Base-by-base conservation (phyloP, 2,113 vertebrate species). In the Sula dactylatra region DNA sequence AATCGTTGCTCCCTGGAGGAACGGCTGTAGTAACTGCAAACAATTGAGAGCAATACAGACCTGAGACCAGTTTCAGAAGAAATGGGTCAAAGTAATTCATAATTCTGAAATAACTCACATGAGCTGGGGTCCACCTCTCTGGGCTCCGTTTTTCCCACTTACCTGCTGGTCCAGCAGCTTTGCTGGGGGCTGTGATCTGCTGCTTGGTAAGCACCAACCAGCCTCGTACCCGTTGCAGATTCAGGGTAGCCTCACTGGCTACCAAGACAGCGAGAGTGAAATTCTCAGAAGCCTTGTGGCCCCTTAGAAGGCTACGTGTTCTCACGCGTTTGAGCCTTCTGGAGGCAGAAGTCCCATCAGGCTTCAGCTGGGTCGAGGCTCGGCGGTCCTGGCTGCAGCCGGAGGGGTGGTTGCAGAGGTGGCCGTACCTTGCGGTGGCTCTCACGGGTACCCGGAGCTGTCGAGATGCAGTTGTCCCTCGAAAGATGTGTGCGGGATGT, bases 321-420 rank as follows among this genome's bases (percentile, higher is more conserved):
- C 54, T n/a, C 32, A 6, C 10, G 18, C 18, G 11, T 25, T 55
- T 40, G 65, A 61, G 31, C 58, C 54, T 45, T 25, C 55, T 20
- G 55, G 27, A 10, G 55, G 32, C 49, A 58, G 58, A 77, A 83
- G n/a, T 52, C 32, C 19, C n/a, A 3, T 7, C 49, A 4, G 3
- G 12, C n/a, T 72, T 88, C 32, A 32, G 61, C 6, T 0, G 6
- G 36, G 16, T 15, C 0, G 1, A 52, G 61, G 38, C 21, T 58
- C 55, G 21, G 52, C 45, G 49, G 34, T 25, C 17, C n/a, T 49
- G 54, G 22, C 49, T 27, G 82, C 34, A 40, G 38, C 40, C 2
- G 0, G 44, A 44, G 50, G 21, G 45, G 12, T 32, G 77, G 15
- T 5, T 18, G 6, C 42, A 64, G 78, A 71, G 65, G 19, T n/a